These are phyloP conservation scores for Semaprochilodus insignis DNA, from an alignment of 2,797 vertebrate genomes.

Conservation along the genomic window DNA sequence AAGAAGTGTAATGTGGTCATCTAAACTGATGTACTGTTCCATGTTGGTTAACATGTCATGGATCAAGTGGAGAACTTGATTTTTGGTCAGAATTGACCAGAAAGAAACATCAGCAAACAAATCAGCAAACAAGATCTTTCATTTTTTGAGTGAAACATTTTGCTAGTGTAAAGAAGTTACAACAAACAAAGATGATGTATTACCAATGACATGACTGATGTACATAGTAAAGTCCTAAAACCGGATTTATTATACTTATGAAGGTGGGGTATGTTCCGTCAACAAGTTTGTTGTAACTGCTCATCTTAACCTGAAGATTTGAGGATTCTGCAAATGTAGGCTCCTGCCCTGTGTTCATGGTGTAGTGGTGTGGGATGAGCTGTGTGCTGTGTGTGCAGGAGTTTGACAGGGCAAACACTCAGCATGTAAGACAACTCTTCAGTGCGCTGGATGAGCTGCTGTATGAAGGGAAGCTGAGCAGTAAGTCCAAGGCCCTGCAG, in stretches of 20 bases:
- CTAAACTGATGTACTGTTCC: too few species aligned
- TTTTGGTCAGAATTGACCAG: too few species aligned
- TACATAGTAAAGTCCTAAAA: background rate
- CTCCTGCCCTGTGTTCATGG: background rate
- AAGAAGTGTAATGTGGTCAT: too few species aligned
- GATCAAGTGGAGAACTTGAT: too few species aligned
- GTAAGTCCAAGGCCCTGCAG: constrained; percentile 75
- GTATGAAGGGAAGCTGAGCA: constrained; percentile 82
- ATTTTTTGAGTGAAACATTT: too few species aligned
- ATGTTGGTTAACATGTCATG: too few species aligned
- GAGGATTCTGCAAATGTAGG: too few species aligned
- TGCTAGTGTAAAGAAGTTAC: too few species aligned
- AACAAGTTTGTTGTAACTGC: background rate
- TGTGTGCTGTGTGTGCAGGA: constrained; percentile 72
- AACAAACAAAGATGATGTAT: too few species aligned
- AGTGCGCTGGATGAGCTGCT: constrained; percentile 85
- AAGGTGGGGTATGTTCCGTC: too few species aligned
- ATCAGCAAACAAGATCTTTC: too few species aligned
- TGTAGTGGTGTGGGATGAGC: background rate
- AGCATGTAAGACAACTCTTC: constrained; percentile 81
- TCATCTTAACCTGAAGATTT: background rate
- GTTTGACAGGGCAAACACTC: constrained; percentile 81
- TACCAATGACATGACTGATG: background rate
- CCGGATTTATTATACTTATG: background rate
- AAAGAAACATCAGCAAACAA: too few species aligned